These are phyloP conservation scores for Macaria notata DNA, from an alignment of 2,888 invertebrate genomes.

Conservation along the genomic window DNA sequence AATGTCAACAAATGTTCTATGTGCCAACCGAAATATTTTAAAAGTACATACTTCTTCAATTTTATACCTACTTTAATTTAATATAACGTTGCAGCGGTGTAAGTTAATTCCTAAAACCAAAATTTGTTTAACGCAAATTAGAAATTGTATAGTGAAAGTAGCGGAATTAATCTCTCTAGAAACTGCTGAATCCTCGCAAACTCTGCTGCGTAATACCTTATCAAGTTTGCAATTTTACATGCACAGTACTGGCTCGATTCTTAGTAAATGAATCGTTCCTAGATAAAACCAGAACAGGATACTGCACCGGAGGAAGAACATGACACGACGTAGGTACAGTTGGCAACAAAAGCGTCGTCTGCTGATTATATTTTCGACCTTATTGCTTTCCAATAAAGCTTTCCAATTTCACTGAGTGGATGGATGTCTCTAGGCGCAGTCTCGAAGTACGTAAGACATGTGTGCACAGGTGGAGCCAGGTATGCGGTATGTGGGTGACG, in stretches of 20 bases:
- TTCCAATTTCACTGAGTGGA: background rate
- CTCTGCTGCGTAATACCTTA: too few relatives aligned
- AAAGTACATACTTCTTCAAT: too few relatives aligned
- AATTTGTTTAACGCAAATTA: too few relatives aligned
- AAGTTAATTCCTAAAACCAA: too few relatives aligned
- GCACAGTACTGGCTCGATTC: background rate
- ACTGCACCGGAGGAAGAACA: slow-evolving; percentile 6
- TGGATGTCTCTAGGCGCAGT: too few relatives aligned
- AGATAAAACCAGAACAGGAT: slow-evolving; percentile 8
- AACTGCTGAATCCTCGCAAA: too few relatives aligned
- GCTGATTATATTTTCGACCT: slow-evolving; percentile 7
- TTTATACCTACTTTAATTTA: too few relatives aligned
- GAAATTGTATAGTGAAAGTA: too few relatives aligned
- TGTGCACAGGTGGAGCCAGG: slow-evolving; percentile 53
- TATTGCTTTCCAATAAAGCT: slow-evolving; percentile 9
- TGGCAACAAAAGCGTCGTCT: slow-evolving; percentile 8
- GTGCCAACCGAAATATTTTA: too few relatives aligned
- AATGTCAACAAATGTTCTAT: too few relatives aligned
- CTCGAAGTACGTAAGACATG: slow-evolving; percentile 25
- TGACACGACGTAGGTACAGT: slow-evolving; percentile 6
- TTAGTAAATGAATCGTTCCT: slow-evolving; percentile 7
- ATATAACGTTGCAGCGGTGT: too few relatives aligned
- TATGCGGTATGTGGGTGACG: slow-evolving; percentile 56
- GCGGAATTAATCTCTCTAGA: too few relatives aligned
- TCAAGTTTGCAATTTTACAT: background rate